Evolutionary conservation across 2,797 vertebrate species (phyloP).

Genomic region (Epinephelus coioides): DNA sequence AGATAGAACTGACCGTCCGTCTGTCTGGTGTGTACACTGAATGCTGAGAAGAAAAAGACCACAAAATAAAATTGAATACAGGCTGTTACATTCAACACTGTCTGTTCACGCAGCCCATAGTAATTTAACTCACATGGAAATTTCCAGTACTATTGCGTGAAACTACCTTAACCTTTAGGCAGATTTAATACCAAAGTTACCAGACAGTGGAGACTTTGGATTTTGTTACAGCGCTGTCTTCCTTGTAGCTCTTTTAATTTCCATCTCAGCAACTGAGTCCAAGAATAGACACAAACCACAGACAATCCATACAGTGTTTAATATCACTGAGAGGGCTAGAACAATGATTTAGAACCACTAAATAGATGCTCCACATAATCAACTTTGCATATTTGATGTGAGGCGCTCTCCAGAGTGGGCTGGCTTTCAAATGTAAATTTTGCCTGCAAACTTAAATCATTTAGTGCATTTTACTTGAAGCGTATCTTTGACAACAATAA

Average conservation of each 20-base stretch:
- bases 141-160: constrained; percentile 47
- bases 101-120: constrained; percentile 33
- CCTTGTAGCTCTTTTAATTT: constrained; percentile 71
- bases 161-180: constrained; percentile 62
- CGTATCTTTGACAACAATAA: constrained; percentile 84
- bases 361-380: constrained; percentile 82
- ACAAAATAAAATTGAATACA: constrained; percentile 28
- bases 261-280: constrained; percentile 59
- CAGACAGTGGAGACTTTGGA: constrained; percentile 39
- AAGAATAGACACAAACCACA: constrained; percentile 66
- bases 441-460: constrained; percentile 83
- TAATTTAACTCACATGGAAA: constrained; percentile 50
- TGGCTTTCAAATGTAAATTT: constrained; percentile 86
- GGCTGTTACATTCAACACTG: constrained; percentile 36
- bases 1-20: constrained; percentile 28
- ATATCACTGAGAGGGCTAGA: constrained; percentile 78
- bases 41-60: constrained; percentile 36
- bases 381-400: constrained; percentile 84
- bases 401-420: constrained; percentile 72
- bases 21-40: constrained; percentile 36
- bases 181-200: constrained; percentile 60
- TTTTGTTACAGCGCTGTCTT: constrained; percentile 55
- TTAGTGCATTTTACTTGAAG: constrained; percentile 82
- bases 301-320: constrained; percentile 72
- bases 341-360: constrained; percentile 82